Base-by-base conservation (phyloP, 2,888 invertebrate species). In the Geophilus truncorum region DNA sequence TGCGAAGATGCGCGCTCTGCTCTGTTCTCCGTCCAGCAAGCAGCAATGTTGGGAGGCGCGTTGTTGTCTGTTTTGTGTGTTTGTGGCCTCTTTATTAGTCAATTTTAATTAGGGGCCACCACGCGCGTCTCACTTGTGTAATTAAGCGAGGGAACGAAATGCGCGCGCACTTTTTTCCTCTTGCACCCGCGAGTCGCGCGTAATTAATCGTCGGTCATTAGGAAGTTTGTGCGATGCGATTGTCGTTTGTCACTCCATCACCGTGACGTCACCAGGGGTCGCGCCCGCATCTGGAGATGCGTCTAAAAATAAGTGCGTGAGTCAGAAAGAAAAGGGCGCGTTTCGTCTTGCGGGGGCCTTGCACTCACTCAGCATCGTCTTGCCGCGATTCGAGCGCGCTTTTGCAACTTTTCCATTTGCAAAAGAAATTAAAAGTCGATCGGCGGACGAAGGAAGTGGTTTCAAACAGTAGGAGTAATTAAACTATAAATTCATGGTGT, bases 41-140 rank as follows among this genome's bases (percentile, higher is more conserved):
- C 51, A 15, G n/a, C 51, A 7, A 7, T 15, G 15, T 18, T 18
- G 7, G 18, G 51, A 51, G 18, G n/a, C 51, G 51, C 18, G 15
- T 51, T 25, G 25, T 70, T 70, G 70, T 25, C 30, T 36, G 45
- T 78, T 78, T 78, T 79, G 57, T 62, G 28, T 28, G 25, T 62
- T 79, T 57, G 45, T 62, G 57, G 34, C 57, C 28, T 79, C 79
- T 78, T 78, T 45, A 78, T 78, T 78, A 78, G 40, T 45, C 78
- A 78, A 78, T 78, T 78, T 78, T 78, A 78, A 78, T 78, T 78
- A 78, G 70, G 45, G 70, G 70, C 70, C 78, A 78, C 40, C 78
- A 78, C 45, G 78, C 78, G 78, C 40, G 78, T 78, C 70, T 70
- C 70, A 28, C 70, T 78, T 78, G 40, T 45, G 78, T 78, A 78